Percentiles rank a stretch among this genome's conserved stretches.
Evolutionary conservation across 2,113 vertebrate genomes (phyloP).

Genomic region (Coptodon bakossiorum): DNA sequence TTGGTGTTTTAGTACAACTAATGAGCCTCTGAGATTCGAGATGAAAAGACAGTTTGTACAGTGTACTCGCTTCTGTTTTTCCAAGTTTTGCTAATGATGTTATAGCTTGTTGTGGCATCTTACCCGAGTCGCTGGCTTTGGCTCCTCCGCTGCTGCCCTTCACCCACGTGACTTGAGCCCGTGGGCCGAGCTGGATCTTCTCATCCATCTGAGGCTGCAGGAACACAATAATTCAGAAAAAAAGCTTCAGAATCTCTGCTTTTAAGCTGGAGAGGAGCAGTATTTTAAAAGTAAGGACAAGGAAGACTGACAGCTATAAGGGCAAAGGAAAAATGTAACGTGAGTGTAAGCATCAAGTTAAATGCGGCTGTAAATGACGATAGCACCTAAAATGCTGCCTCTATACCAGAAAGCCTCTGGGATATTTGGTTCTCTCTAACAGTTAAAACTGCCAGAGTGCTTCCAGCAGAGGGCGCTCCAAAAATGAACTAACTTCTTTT

Average conservation of each 20-base stretch:
- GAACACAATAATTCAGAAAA: not conserved
- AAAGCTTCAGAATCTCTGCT: not conserved
- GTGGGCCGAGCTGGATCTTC: constrained; percentile 96
- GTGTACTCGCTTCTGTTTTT: not conserved
- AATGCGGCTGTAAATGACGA: not conserved
- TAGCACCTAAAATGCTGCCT: not conserved
- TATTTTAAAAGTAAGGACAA: not conserved
- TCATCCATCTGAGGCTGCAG: constrained; percentile 95
- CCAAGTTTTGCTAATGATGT: not conserved
- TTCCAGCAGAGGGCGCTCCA: constrained; percentile 3
- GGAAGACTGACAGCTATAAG: not conserved
- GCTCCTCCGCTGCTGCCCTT: constrained; percentile 98
- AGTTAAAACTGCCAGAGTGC: not conserved
- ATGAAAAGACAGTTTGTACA: not conserved
- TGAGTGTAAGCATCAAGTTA: not conserved
- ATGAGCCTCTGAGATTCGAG: not conserved
- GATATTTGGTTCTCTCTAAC: not conserved
- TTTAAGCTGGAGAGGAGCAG: not conserved
- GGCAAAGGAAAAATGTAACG: not conserved
- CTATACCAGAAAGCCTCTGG: not conserved
- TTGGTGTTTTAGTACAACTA: not conserved
- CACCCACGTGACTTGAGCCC: constrained; percentile 93
- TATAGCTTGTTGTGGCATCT: not conserved
- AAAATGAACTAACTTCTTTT: not conserved
- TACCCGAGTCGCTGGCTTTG: constrained; percentile 90